These are phyloP conservation scores for Ammospiza nelsoni DNA, from an alignment of 2,113 vertebrate genomes.

Conservation along the genomic window DNA sequence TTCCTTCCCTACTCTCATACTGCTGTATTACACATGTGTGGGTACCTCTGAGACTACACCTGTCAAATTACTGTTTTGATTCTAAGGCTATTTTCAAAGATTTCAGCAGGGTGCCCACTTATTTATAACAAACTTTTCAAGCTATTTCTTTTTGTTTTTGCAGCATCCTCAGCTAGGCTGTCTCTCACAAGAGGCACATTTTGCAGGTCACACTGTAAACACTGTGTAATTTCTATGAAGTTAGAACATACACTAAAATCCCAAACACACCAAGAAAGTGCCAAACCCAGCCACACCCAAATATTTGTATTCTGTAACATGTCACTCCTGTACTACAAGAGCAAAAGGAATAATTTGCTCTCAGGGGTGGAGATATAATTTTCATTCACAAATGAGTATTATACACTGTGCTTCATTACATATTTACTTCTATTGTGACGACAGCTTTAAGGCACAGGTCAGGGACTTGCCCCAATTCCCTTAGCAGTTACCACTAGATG, in stretches of 20 bases:
- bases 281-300: not conserved
- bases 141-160: not conserved
- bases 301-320: not conserved
- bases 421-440: not conserved
- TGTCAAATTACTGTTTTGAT: not conserved
- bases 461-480: not conserved
- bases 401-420: not conserved
- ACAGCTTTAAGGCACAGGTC: not conserved
- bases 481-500: constrained; percentile 28
- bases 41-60: not conserved
- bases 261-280: not conserved
- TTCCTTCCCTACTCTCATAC: not conserved
- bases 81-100: not conserved
- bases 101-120: not conserved
- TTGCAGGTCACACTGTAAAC: not conserved
- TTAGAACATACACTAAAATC: not conserved
- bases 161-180: not conserved
- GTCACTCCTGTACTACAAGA: not conserved
- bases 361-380: not conserved
- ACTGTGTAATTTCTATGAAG: not conserved
- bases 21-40: not conserved
- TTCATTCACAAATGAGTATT: not conserved
- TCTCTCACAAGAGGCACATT: not conserved
- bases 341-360: not conserved
- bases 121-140: not conserved